A percentile compares a stretch with the other conserved stretches of the same genome.
Evolutionary conservation across 2,797 vertebrate species (phyloP).

Genomic region (Lutjanus argentimaculatus): DNA sequence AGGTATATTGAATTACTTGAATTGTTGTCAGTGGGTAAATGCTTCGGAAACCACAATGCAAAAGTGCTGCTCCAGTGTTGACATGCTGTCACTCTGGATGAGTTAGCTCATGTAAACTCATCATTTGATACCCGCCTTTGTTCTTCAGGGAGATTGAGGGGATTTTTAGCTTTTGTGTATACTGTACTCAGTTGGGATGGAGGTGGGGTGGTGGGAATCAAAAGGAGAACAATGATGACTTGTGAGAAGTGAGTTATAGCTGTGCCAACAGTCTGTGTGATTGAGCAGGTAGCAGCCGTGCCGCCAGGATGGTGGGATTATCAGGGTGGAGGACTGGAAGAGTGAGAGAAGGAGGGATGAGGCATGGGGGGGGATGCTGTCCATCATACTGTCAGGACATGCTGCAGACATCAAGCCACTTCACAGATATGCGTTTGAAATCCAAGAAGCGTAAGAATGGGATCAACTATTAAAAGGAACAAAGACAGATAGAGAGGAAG

Average conservation of each 20-base stretch:
- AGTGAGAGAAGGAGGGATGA: constrained; percentile 45
- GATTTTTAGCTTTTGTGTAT: constrained; percentile 71
- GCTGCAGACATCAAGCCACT: constrained; percentile 76
- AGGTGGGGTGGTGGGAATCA: constrained; percentile 45
- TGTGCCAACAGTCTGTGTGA: constrained; percentile 59
- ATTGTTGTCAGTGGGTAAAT: constrained; percentile 51
- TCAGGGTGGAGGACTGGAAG: constrained; percentile 28
- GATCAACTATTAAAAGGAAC: constrained; percentile 74
- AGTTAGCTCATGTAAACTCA: constrained; percentile 67
- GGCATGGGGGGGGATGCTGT: constrained; percentile 42
- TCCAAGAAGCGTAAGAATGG: constrained; percentile 81
- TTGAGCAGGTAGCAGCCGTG: constrained; percentile 52
- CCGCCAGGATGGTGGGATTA: constrained; percentile 58
- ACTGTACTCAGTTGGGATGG: constrained; percentile 43
- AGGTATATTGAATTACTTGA: constrained; percentile 53
- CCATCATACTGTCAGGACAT: constrained; percentile 77
- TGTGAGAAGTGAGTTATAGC: constrained; percentile 64
- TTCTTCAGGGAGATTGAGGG: constrained; percentile 61
- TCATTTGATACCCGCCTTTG: constrained; percentile 73
- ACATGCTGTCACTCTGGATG: constrained; percentile 56
- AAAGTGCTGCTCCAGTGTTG: constrained; percentile 52
- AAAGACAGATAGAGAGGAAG: constrained; percentile 46
- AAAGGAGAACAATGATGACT: constrained; percentile 77
- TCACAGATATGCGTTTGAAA: constrained; percentile 84
- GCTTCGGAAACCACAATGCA: constrained; percentile 44